Conservation (phyloP, 2,888 invertebrate species). For the Monoplex corrugatus region DNA sequence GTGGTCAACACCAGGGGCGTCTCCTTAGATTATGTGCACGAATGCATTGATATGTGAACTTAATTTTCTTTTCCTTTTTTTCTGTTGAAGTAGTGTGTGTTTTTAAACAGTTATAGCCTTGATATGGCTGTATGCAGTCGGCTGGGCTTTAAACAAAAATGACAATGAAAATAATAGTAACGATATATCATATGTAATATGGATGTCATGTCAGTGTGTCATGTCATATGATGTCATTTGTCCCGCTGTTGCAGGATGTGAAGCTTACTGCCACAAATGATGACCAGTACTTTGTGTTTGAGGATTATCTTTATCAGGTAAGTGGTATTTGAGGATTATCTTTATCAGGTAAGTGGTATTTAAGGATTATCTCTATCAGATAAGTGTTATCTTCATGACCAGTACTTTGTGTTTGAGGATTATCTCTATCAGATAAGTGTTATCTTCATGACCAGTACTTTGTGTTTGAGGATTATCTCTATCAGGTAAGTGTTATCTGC, state of each 20-base stretch:
- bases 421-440: slow-evolving; percentile 92
- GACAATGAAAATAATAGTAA: background rate
- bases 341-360: slow-evolving; percentile 95
- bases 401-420: slow-evolving; percentile 98
- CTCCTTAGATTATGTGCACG: too few species aligned
- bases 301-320: slow-evolving; percentile 96
- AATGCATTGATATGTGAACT: too few species aligned
- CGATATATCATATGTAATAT: background rate
- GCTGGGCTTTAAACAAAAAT: too few species aligned
- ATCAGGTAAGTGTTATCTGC: too few species aligned
- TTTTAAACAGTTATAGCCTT: too few species aligned
- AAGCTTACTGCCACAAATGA: slow-evolving; percentile 98
- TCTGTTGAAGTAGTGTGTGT: too few species aligned
- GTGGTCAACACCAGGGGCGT: too few species aligned
- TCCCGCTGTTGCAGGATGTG: slow-evolving; percentile 86
- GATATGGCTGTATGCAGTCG: too few species aligned
- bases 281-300: slow-evolving; percentile 98
- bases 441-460: slow-evolving; percentile 97
- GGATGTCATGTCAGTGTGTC: background rate
- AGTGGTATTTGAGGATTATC: slow-evolving; percentile 94
- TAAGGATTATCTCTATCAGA: slow-evolving; percentile 96
- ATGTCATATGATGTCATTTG: slow-evolving; percentile 5
- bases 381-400: slow-evolving; percentile 95
- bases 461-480: background rate
- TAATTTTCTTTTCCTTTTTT: too few species aligned